Evolutionary conservation across 1,140 invertebrate genomes (phyloP).

Genomic region (Macrostomum lignano): DNA sequence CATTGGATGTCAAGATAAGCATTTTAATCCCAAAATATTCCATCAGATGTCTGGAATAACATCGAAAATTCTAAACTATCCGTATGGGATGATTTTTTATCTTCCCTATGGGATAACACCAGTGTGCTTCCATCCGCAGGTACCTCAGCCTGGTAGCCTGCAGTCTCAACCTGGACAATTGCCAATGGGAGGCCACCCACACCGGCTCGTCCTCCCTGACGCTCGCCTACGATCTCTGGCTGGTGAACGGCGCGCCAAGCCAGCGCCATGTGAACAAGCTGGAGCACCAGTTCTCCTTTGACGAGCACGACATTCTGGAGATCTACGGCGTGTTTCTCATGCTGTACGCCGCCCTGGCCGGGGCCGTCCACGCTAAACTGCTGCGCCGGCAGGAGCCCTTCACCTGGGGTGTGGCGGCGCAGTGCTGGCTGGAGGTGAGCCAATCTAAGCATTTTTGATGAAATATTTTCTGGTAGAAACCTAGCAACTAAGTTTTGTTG

Average conservation of each 20-base stretch:
- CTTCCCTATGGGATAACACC: too few relatives aligned
- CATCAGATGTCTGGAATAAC: too few relatives aligned
- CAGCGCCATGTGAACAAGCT: conserved; percentile 38
- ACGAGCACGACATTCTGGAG: conserved; percentile 55
- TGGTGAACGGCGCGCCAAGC: conserved; percentile 74
- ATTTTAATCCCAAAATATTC: too few relatives aligned
- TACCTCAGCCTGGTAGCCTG: conserved; percentile 51
- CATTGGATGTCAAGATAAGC: too few relatives aligned
- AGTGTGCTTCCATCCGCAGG: too few relatives aligned
- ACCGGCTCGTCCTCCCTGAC: conserved; percentile 16
- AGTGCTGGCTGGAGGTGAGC: too few relatives aligned
- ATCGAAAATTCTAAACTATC: too few relatives aligned
- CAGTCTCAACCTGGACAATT: conserved; percentile 39
- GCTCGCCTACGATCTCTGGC: conserved; percentile 65
- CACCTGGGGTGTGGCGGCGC: too few relatives aligned
- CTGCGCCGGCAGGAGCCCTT: background rate
- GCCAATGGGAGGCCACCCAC: conserved; percentile 24
- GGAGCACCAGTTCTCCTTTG: conserved; percentile 80
- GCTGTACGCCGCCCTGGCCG: conserved; percentile 45
- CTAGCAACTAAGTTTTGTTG: too few relatives aligned
- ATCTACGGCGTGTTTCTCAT: conserved; percentile 61
- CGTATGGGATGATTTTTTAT: too few relatives aligned
- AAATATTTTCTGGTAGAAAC: too few relatives aligned
- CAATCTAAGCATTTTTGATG: too few relatives aligned
- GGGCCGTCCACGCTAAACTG: background rate